Base-by-base conservation (phyloP, 2,113 vertebrate species). In the Puntigrus tetrazona region DNA sequence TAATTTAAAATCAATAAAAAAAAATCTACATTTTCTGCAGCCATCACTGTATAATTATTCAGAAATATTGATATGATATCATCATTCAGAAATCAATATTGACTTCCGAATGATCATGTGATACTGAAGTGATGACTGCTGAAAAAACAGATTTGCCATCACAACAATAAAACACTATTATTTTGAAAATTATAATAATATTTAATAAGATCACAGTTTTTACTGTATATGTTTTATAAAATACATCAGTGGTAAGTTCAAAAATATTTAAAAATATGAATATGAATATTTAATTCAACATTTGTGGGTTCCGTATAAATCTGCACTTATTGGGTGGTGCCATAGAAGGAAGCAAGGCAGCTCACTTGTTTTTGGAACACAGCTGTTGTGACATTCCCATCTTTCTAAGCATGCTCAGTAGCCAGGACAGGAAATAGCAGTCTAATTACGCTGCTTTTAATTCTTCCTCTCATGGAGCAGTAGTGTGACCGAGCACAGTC, bases 381-480 rank as follows among this genome's bases (percentile, higher is more conserved):
- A 75, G 45, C 16, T 47, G 25, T 75, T 47, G 25, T 65, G 16
- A 50, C 18, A 47, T 67, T 80, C 78, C 78, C 78, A 31, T 31
- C 59, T 7, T 59, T 3, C 47, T 38, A 22, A 80, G 36, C 38
- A 61, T 61, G 77, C 77, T 79, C 77, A 43, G 77, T 45, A 47
- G 59, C 38, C 14, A 9, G 43, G 78, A 80, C 78, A 73, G 74
- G 55, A 85, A 74, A 82, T 27, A 29, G 61, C 78, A 22, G 69
- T 70, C 27, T 81, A 55, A 52, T 72, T 86, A 47, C 41, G 29
- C 55, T 25, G 34, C 47, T n/a, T 34, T 36, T 59, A 57, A 79
- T 76, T 85, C 81, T 27, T 47, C 52, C 45, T 61, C 45, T 57
- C 45, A 79, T 47, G 75, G 36, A 77, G 65, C 83, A 50, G 61